These are phyloP conservation scores for Petrolisthes cinctipes DNA, from an alignment of 2,888 invertebrate genomes.

Conservation along the genomic window DNA sequence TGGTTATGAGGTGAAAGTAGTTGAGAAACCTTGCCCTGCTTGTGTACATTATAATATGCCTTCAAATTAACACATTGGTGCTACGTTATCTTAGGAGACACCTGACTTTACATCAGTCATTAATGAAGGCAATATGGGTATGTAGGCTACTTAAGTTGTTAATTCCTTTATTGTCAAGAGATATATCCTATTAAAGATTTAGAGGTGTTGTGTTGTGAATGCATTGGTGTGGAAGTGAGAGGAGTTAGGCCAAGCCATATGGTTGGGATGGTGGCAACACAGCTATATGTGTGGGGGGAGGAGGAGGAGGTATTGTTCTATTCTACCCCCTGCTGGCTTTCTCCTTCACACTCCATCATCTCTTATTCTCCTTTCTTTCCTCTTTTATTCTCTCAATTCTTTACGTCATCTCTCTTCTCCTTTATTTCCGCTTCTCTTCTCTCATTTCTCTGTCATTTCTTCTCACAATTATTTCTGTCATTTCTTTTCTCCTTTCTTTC, in stretches of 20 bases:
- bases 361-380: neutral
- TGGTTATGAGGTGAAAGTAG: no score
- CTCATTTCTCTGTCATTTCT: neutral
- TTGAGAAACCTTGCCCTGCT: no score
- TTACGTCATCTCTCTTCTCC: neutral
- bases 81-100: no score
- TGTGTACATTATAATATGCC: no score
- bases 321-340: no score
- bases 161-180: no score
- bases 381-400: neutral
- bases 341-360: neutral
- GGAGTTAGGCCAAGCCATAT: neutral
- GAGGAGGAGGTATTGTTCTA: neutral
- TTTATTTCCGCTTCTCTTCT: neutral
- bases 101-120: no score
- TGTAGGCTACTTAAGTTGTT: no score
- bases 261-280: neutral
- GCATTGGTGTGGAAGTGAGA: neutral
- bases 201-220: no score
- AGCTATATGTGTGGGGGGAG: neutral
- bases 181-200: no score
- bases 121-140: no score
- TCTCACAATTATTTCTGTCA: neutral
- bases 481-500: neutral
- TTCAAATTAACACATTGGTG: no score